These are phyloP conservation scores for Tridacna gigas DNA, from an alignment of 2,888 invertebrate genomes.

Conservation along the genomic window DNA sequence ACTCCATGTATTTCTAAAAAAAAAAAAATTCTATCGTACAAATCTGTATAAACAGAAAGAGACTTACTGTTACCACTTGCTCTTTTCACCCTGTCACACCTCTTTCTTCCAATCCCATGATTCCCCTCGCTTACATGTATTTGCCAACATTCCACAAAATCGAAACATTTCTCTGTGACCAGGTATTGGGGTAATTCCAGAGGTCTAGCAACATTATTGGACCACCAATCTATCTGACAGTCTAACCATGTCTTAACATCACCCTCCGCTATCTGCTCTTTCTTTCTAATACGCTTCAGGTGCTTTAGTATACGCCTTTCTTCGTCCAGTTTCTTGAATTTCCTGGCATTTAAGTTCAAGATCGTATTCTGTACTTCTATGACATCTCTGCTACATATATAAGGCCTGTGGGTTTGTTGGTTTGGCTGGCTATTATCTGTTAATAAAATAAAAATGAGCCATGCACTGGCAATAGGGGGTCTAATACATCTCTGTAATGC, in stretches of 20 bases:
- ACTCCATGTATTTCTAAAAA: background rate
- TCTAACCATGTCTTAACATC: conserved; percentile 15
- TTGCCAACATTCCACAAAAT: conserved; percentile 22
- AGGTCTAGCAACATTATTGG: background rate
- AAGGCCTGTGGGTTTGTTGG: background rate
- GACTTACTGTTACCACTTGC: background rate
- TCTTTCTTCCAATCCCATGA: conserved; percentile 7
- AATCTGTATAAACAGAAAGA: background rate
- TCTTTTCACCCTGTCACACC: background rate
- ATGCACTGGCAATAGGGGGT: too few species aligned
- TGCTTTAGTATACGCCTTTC: background rate
- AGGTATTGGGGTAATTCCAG: conserved; percentile 3
- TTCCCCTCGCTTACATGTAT: conserved; percentile 16
- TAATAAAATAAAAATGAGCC: too few species aligned
- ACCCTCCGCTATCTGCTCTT: conserved; percentile 2
- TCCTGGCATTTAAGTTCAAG: background rate
- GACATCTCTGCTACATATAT: conserved; percentile 1
- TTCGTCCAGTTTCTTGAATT: background rate
- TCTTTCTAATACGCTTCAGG: background rate
- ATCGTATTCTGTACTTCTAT: background rate
- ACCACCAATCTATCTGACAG: conserved; percentile 27
- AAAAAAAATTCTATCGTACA: background rate
- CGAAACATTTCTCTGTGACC: conserved; percentile 5
- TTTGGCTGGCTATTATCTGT: too few species aligned
- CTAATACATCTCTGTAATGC: too few species aligned